Evolutionary conservation across 1,140 invertebrate genomes (phyloP).

Genomic region (Drosophila nikananu): DNA sequence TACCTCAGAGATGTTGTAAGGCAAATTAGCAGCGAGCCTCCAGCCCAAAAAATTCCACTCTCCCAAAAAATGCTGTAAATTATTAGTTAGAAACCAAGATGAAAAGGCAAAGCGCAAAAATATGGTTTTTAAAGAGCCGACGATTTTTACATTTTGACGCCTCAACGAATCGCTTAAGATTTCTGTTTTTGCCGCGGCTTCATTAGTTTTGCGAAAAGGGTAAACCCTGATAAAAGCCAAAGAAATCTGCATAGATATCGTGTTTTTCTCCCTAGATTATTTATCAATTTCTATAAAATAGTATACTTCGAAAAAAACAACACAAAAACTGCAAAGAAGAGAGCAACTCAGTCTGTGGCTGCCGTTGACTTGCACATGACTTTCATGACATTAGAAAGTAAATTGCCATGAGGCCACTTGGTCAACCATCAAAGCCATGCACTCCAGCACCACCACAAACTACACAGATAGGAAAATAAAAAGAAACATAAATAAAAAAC

Average conservation of each 20-base stretch:
- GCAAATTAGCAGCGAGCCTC: conserved; percentile 44
- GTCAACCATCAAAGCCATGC: conserved; percentile 62
- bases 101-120: conserved; percentile 44
- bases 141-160: conserved; percentile 60
- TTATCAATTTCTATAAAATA: conserved; percentile 62
- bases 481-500: conserved; percentile 21
- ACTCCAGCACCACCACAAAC: conserved; percentile 44
- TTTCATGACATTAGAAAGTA: conserved; percentile 83
- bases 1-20: conserved; percentile 48
- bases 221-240: conserved; percentile 21
- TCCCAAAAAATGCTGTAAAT: conserved; percentile 36
- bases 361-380: conserved; percentile 78
- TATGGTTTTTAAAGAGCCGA: conserved; percentile 55
- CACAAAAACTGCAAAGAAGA: conserved; percentile 19
- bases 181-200: conserved; percentile 21
- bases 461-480: conserved; percentile 8
- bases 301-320: conserved; percentile 4
- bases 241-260: conserved; percentile 68
- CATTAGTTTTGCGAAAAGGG: conserved; percentile 39
- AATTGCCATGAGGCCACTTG: conserved; percentile 82
- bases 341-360: conserved; percentile 20
- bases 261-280: conserved; percentile 46
- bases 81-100: conserved; percentile 30
- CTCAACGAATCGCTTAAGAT: conserved; percentile 33
- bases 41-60: conserved; percentile 30